These are phyloP conservation scores for Cygnus buccinator DNA, from an alignment of 2,113 vertebrate species.

Conservation along the genomic window DNA sequence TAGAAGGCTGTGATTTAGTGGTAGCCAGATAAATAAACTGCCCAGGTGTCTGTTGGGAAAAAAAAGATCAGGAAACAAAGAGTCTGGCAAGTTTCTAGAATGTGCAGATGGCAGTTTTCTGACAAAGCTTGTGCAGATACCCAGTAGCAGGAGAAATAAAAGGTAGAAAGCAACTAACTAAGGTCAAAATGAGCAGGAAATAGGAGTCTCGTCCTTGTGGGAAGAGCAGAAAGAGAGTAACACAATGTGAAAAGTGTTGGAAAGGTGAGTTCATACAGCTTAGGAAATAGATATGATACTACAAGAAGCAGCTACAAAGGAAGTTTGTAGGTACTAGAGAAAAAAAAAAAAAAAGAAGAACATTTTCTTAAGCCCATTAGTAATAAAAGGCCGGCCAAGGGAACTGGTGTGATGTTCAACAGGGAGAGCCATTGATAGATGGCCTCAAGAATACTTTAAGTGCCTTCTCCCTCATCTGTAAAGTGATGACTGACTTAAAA, in stretches of 20 bases:
- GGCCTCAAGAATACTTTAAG: background rate
- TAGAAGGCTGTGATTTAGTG: background rate
- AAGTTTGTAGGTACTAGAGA: background rate
- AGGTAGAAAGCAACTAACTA: background rate
- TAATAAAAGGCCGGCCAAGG: background rate
- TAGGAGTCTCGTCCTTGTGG: background rate
- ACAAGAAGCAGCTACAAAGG: background rate
- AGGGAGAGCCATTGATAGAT: background rate
- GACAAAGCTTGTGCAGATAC: background rate
- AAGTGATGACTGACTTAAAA: background rate
- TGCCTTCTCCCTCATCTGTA: background rate
- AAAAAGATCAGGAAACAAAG: background rate
- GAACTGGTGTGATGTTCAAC: background rate
- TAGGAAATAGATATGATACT: background rate
- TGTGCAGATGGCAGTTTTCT: background rate
- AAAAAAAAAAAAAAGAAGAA: too few relatives aligned
- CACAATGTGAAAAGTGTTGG: rapidly evolving
- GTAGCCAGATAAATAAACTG: background rate
- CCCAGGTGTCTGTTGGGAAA: background rate
- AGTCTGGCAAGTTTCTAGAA: background rate
- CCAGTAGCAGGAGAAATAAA: background rate
- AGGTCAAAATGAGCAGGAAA: background rate
- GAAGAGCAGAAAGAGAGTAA: background rate
- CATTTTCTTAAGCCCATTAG: background rate
- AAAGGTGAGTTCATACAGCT: background rate